A percentile compares a stretch with the other conserved stretches of the same genome.
These are phyloP conservation scores for Gymnoscopelus microlampas DNA, from an alignment of 2,797 vertebrate genomes.

Conservation along the genomic window DNA sequence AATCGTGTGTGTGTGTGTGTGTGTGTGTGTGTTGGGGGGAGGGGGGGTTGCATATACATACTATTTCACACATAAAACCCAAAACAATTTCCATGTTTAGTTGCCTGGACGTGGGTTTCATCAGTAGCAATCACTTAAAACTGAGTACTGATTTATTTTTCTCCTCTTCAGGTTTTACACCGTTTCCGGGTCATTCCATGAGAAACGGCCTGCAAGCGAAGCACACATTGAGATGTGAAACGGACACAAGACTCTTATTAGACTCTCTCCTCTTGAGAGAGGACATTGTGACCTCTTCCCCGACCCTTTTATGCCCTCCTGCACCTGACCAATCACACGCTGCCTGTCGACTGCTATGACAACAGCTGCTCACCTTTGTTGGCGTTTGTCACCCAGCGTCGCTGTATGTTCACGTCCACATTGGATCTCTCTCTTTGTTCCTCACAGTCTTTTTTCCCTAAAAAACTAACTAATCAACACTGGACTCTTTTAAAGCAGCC, in stretches of 20 bases:
- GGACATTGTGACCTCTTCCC: conserved; percentile 43
- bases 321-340: conserved; percentile 35
- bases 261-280: conserved; percentile 12
- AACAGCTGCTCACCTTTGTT: conserved; percentile 17
- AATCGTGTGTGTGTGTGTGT: too few species aligned
- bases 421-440: conserved; percentile 13
- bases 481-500: too few species aligned
- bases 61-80: too few species aligned
- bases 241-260: conserved; percentile 19
- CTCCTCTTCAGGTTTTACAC: conserved; percentile 70
- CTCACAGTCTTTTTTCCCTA: conserved; percentile 7
- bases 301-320: conserved; percentile 20
- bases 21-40: too few species aligned
- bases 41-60: too few species aligned
- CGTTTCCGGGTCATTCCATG: conserved; percentile 70
- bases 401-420: conserved; percentile 12
- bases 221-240: conserved; percentile 71
- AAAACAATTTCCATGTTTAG: too few species aligned
- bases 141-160: not conserved
- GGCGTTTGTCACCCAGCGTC: not conserved
- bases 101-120: not conserved
- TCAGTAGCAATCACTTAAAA: not conserved
- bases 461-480: too few species aligned
- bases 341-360: conserved; percentile 45
- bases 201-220: conserved; percentile 58